phyloP scores from a whole-genome alignment of 2,113 vertebrate species.

The Gyps fulvus region DNA sequence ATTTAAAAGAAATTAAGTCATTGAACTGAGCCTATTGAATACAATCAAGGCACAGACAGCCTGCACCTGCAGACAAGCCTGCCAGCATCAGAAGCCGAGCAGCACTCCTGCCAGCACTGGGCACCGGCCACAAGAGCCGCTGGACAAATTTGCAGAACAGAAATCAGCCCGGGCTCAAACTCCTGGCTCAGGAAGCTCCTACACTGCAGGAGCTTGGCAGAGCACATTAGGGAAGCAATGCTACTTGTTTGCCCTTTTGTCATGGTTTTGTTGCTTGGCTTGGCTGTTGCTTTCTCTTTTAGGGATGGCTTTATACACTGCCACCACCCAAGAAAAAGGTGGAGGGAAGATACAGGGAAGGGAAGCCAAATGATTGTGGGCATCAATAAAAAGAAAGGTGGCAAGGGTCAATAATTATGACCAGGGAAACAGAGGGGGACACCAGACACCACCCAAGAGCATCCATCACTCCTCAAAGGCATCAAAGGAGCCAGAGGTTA shows the following conservation, averaged over 20 bases:
- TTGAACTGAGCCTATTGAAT: neutral
- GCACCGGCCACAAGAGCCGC: rapidly evolving
- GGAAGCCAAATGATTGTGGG: neutral
- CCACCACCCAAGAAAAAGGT: neutral
- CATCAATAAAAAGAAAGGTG: neutral
- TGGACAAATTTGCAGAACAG: neutral
- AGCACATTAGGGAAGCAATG: neutral
- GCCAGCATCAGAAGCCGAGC: rapidly evolving
- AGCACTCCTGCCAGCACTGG: neutral
- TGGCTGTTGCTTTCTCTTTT: neutral
- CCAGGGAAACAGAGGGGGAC: neutral
- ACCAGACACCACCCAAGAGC: neutral
- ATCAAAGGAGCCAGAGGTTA: neutral
- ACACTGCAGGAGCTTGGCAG: neutral
- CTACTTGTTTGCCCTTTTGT: neutral
- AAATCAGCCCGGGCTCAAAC: rapidly evolving
- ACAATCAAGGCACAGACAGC: rapidly evolving
- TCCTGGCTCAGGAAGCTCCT: neutral
- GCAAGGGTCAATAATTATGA: neutral
- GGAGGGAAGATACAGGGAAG: neutral
- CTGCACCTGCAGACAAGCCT: neutral
- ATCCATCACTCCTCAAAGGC: neutral
- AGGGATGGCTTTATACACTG: neutral
- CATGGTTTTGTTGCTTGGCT: neutral
- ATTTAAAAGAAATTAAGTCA: neutral